Base-by-base conservation (phyloP, 2,113 vertebrate genomes). In the Colistium nudipinnis region DNA sequence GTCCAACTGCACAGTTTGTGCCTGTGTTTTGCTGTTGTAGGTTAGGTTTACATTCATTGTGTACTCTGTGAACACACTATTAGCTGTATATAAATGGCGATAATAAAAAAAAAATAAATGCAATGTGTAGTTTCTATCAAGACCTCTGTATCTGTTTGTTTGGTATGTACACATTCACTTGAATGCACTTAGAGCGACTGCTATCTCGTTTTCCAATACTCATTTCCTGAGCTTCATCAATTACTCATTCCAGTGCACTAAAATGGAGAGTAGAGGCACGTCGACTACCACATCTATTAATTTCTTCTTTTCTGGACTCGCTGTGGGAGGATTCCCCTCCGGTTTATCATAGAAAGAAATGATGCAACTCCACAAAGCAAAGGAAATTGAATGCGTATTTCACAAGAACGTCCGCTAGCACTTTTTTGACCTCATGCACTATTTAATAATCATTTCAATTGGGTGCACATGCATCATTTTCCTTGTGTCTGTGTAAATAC, bases 171-270 rank as follows among this genome's bases (percentile, higher is more conserved):
- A 33, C 25, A 9, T n/a, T 8, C 10, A 55, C 41, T 45, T 17
- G 3, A 41, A 47, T 48, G 74, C 60, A 71, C 61, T 82, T 53
- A 45, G 7, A 51, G 44, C 52, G 17, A 49, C 20, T 65, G 8
- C 13, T 49, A 25, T 24, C 35, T 7, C 57, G 38, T 39, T 33
- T 20, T 54, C 20, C 52, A 35, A 25, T 59, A 6, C 5, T 31
- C 35, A 62, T 70, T 74, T 77, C 62, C 72, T 78, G 43, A 59
- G 10, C 22, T 39, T 17, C 39, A 7, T 36, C 60, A 27, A 24
- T 70, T 41, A 80, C 44, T 77, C 52, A 49, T 70, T 77, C 36
- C 57, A 75, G 76, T 64, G 71, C 41, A 35, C 20, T 43, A 35
- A 43, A 39, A 35, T 52, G 31, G 45, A 63, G 16, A 30, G 35